Evolutionary conservation across 2,888 invertebrate genomes (phyloP), one percentile per base, ranked within the genome.

Genomic region (Danaus chrysippus): DNA sequence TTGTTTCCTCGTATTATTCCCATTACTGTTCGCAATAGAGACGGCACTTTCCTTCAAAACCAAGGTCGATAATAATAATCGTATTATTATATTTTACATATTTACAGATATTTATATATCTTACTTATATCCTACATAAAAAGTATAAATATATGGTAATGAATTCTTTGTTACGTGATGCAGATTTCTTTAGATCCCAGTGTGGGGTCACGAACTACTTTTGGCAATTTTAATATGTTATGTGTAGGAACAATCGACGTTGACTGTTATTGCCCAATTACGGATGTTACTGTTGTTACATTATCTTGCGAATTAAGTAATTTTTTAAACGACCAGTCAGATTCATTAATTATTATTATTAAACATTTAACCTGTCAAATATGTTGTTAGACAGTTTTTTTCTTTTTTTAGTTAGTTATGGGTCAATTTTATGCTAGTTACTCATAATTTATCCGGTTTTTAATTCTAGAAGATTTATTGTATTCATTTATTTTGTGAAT

Each of bases 171-270:
- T 64, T 65, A 49, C 13, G 54, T 62, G 59, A 65, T 17, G 46
- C 34, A 17, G 56, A 59, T 62, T 59, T 59, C 59, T 52, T 61
- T 53, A 42, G 17, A 56, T 61, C 59, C 62, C 59, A 58, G 49
- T 53, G 34, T 61, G 56, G 34, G 64, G 62, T 64, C 56, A 59
- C 56, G 55, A 62, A 53, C 56, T 57, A 46, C 42, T 64, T 61
- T 62, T 64, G 59, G 59, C 56, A 56, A 62, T 49, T 54, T 58
- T 54, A 59, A 65, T 57, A 54, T 59, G 64, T 64, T 59, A 61
- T 46, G 19, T 44, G 56, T 56, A 19, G 55, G 58, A 46, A 42
- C 56, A 62, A 62, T 56, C 57, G 56, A 52, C 17, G 44, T 10
- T 13, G 46, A 17, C 10, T 15, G 49, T 8, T 46, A 60, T 59